phyloP scores from a whole-genome alignment of 1,140 invertebrate species.

The Orius insidiosus region DNA sequence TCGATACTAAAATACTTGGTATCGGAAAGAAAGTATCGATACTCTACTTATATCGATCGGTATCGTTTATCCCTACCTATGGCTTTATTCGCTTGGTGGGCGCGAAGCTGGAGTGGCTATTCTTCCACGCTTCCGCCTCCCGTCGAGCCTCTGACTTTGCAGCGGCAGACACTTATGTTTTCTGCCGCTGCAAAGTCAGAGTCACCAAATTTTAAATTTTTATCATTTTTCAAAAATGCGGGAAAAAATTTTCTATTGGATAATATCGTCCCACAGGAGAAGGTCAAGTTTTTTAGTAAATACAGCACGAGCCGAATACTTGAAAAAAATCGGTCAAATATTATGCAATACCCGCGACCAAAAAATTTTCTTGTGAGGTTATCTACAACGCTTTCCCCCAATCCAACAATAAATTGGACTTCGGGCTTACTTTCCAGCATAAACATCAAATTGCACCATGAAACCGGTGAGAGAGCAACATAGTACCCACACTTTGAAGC shows the following conservation, averaged over 20 bases:
- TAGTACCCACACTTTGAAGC: constrained; percentile 24
- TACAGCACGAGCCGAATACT: constrained; percentile 5
- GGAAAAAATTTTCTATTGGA: constrained; percentile 18
- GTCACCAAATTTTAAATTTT: too few species aligned
- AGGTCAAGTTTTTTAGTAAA: constrained; percentile 14
- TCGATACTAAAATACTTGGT: too few species aligned
- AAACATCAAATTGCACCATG: constrained; percentile 21
- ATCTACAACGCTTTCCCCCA: constrained; percentile 21
- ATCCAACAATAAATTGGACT: neutral
- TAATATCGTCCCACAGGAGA: constrained; percentile 17
- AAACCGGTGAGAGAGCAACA: constrained; percentile 20
- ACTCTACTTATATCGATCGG: too few species aligned
- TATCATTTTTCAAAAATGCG: too few species aligned
- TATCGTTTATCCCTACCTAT: too few species aligned
- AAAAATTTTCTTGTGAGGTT: constrained; percentile 11
- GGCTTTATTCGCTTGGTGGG: too few species aligned
- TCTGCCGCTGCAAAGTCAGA: too few species aligned
- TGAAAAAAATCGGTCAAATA: constrained; percentile 17
- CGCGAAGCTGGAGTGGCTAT: too few species aligned
- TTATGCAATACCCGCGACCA: constrained; percentile 13
- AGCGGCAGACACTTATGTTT: too few species aligned
- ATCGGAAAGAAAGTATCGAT: too few species aligned
- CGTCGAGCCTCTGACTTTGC: too few species aligned
- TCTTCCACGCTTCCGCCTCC: too few species aligned
- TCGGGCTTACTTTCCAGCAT: constrained; percentile 19